Evolutionary conservation across 2,113 vertebrate species (phyloP), one percentile per base, ranked within the genome.

Genomic region (Dermatemys mawii): DNA sequence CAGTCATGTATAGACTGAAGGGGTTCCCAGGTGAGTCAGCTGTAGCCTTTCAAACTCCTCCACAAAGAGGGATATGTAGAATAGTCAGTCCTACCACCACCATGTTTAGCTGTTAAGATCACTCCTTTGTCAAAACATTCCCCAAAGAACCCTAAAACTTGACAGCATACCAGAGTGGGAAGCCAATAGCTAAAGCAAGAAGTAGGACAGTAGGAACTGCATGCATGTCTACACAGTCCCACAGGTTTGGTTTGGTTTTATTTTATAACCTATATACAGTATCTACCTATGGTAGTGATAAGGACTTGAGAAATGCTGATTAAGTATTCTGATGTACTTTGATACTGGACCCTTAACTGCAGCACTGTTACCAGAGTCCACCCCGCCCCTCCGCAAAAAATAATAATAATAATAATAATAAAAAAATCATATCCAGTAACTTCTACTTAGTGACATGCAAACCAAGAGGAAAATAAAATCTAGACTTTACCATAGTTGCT

Each of bases 401-500:
- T n/a, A n/a, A n/a, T n/a, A n/a, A n/a, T n/a, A n/a, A n/a, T n/a
- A n/a, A n/a, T n/a, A n/a, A n/a, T n/a, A 26, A 21, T 44, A 21
- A 73, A 75, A 76, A 16, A 90, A 4, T 0, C 5, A 1, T 54
- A 73, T 27, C 11, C n/a, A 11, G 6, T 38, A 50, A 84, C 48
- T 92, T 93, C 81, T 41, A 60, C 53, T 75, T 9, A 96, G 70
- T 41, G 5, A 92, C 29, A 50, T 86, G n/a, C 73, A 78, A 44
- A 8, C 35, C 83, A 88, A 93, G 17, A 6, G 88, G 84, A 94
- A 91, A 38, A 76, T 51, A 35, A 8, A 84, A 41, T 49, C 27
- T 78, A 91, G n/a, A 82, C 92, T 98, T 99, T 97, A 99, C 99
- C 99, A 87, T 99, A 99, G 96, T 99, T 99, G 97, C 99, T 99